Percentiles rank a stretch among this genome's conserved stretches.
These are phyloP conservation scores for Tinea semifulvella DNA, from an alignment of 2,888 invertebrate species.

Conservation along the genomic window DNA sequence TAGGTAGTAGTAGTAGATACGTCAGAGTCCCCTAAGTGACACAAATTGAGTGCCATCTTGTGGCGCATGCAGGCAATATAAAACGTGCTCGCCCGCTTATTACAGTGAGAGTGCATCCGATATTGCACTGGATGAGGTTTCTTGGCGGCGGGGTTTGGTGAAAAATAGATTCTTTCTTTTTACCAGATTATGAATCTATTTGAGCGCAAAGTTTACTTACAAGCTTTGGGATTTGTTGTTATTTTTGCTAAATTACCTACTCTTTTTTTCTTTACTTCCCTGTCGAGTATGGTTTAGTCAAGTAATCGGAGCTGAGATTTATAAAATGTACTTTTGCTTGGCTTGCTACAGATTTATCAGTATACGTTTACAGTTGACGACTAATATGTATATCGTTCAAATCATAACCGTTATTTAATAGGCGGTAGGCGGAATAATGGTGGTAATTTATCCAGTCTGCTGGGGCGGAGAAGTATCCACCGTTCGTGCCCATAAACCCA, in stretches of 20 bases:
- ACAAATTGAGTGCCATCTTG: conserved; percentile 53
- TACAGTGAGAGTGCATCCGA: conserved; percentile 27
- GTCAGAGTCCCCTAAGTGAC: conserved; percentile 40
- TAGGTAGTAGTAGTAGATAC: conserved; percentile 4
- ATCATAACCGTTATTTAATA: no score
- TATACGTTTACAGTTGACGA: no score
- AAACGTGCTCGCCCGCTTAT: conserved; percentile 54
- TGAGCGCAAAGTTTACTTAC: conserved; percentile 3
- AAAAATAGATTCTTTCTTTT: conserved; percentile 1
- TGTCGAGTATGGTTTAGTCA: no score
- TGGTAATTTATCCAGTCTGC: no score
- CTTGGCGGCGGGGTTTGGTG: not conserved
- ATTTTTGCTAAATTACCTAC: not conserved
- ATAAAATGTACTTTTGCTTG: no score
- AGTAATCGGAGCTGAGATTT: no score
- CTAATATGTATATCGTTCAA: no score
- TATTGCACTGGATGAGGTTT: conserved; percentile 14
- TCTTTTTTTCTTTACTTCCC: no score
- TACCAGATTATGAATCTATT: conserved; percentile 5
- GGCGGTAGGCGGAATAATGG: no score
- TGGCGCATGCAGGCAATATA: conserved; percentile 52
- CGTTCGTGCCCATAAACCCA: no score
- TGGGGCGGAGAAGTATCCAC: no score
- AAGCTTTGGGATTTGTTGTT: conserved; percentile 3
- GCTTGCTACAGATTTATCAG: no score